phyloP scores from a whole-genome alignment of 2,888 invertebrate species.

The Tipula helvola region DNA sequence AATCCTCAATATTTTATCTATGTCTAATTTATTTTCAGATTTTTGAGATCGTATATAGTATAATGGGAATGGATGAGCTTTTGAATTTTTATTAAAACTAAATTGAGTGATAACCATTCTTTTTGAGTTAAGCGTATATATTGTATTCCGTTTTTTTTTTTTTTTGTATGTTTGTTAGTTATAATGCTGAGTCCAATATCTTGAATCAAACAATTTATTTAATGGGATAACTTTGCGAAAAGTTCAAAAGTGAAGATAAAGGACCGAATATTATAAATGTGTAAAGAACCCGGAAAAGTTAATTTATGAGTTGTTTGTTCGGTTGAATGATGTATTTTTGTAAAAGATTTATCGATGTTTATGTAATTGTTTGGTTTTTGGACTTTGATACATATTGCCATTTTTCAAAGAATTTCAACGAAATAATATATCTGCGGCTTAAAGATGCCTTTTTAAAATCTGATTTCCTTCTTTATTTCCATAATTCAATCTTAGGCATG shows the following conservation, averaged over 20 bases:
- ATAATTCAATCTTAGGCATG: too few species aligned
- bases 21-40: not conserved
- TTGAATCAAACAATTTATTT: not conserved
- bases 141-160: not conserved
- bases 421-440: too few species aligned
- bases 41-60: not conserved
- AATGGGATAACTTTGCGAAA: not conserved
- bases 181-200: not conserved
- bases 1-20: not conserved
- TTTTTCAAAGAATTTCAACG: too few species aligned
- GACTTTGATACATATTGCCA: too few species aligned
- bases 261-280: not conserved
- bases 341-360: not conserved
- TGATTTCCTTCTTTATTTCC: too few species aligned
- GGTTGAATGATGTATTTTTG: not conserved
- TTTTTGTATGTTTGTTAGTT: too few species aligned
- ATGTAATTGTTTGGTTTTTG: too few species aligned
- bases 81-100: not conserved
- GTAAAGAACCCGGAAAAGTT: not conserved
- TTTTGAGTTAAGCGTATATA: not conserved
- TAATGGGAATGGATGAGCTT: not conserved
- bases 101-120: not conserved
- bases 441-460: too few species aligned
- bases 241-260: not conserved
- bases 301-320: not conserved